Percentiles rank a stretch among this genome's conserved stretches.
Conservation (phyloP, 2,888 invertebrate genomes). For the Onthophagus sagittarius region DNA sequence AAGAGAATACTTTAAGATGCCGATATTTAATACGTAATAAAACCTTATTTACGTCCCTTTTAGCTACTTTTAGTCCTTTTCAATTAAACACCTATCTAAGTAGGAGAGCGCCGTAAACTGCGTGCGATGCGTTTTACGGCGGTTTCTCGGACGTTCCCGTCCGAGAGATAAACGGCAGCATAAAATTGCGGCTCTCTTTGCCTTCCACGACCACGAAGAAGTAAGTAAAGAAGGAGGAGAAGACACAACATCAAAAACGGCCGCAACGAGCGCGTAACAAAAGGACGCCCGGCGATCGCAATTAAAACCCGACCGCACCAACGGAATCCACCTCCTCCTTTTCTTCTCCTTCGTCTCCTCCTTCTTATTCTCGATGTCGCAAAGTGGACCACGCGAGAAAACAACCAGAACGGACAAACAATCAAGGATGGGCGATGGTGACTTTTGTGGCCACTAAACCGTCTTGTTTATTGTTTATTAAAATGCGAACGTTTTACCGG, state of each 20-base stretch:
- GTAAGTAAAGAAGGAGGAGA: not conserved
- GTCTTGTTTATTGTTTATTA: slow-evolving; percentile 45
- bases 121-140: slow-evolving; percentile 4
- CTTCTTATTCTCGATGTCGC: not conserved
- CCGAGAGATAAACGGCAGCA: not conserved
- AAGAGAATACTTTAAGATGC: not conserved
- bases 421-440: slow-evolving; percentile 24
- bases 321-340: not conserved
- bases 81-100: slow-evolving; percentile 13
- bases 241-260: not conserved
- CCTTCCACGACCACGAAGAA: not conserved
- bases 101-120: slow-evolving; percentile 2
- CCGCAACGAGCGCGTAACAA: not conserved
- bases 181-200: not conserved
- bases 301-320: not conserved
- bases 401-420: not conserved
- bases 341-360: not conserved
- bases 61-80: slow-evolving; percentile 3
- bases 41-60: not conserved
- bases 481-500: slow-evolving; percentile 38
- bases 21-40: not conserved
- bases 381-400: not conserved
- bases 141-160: not conserved
- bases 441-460: slow-evolving; percentile 42
- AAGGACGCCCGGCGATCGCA: not conserved